Base-by-base conservation (phyloP, 1,140 invertebrate species). In the Gryon sp. region DNA sequence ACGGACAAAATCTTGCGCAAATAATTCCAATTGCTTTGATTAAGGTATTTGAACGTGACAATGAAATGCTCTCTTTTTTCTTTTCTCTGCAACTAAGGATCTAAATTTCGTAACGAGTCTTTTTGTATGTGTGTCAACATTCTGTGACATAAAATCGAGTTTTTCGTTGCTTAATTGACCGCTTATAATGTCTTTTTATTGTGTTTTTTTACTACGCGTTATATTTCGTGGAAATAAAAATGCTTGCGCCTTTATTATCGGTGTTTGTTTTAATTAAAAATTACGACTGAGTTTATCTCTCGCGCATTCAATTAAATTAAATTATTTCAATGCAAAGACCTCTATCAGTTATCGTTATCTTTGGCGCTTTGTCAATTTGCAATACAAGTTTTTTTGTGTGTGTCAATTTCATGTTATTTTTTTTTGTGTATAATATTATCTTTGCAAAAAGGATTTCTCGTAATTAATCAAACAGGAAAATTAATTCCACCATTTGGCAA, bases 41-140 rank as follows among this genome's bases (percentile, higher is more conserved):
- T 48, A 40, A 68, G 63, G 63, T 68, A 55, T 60, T 34, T 53
- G 66, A 70, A 60, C 66, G 55, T 60, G 66, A 60, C 66, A 70
- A 60, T 70, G 66, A 70, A 60, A 26, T 12, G 32, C n/a, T n/a
- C n/a, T n/a, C n/a, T n/a, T n/a, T n/a, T n/a, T n/a, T n/a, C n/a
- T n/a, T n/a, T n/a, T 46, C 50, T 60, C 52, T 43, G 24, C 16
- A 24, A 15, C 4, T 11, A 50, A 59, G 32, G n/a, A n/a, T n/a
- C n/a, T n/a, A 69, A 45, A 43, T 53, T 41, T 16, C 28, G 16
- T 26, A 15, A 41, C 2, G 36, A n/a, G n/a, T n/a, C n/a, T 38
- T 45, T 60, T 70, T 70, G 36, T 45, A n/a, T n/a, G n/a, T n/a
- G n/a, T n/a, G n/a, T n/a, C n/a, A n/a, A n/a, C n/a, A n/a, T n/a